Evolutionary conservation across 2,113 vertebrate species (phyloP).

Genomic region (Conger conger): DNA sequence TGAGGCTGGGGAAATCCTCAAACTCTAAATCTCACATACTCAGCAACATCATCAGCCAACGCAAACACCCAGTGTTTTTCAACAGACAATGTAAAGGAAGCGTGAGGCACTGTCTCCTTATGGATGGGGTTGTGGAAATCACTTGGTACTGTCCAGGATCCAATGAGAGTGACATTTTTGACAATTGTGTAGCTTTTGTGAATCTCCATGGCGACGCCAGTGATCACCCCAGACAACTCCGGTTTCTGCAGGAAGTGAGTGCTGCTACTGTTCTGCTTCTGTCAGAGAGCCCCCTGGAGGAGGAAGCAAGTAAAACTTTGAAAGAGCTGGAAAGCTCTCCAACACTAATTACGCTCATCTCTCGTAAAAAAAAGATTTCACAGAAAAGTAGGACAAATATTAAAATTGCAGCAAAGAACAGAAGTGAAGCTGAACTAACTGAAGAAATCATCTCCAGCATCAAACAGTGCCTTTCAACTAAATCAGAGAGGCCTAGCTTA

Average conservation of each 20-base stretch:
- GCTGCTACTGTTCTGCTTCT: slow-evolving; percentile 56
- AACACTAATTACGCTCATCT: slow-evolving; percentile 45
- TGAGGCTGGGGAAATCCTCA: neutral
- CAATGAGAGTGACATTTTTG: slow-evolving; percentile 41
- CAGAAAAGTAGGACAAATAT: neutral
- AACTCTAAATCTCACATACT: neutral
- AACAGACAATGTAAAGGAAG: slow-evolving; percentile 39
- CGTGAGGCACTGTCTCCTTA: slow-evolving; percentile 45
- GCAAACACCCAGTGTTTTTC: neutral
- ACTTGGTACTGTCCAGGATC: slow-evolving; percentile 58
- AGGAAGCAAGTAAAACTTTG: slow-evolving; percentile 40
- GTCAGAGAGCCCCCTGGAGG: slow-evolving; percentile 41
- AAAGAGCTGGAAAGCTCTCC: slow-evolving; percentile 14
- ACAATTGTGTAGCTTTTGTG: slow-evolving; percentile 49
- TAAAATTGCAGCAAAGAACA: slow-evolving; percentile 34
- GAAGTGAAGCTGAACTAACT: neutral
- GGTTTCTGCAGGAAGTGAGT: slow-evolving; percentile 45
- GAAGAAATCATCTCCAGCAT: neutral
- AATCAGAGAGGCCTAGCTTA: neutral
- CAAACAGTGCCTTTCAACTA: slow-evolving; percentile 23
- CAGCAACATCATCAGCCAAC: neutral
- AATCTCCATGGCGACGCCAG: slow-evolving; percentile 60
- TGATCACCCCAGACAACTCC: slow-evolving; percentile 34
- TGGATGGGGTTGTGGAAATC: slow-evolving; percentile 56
- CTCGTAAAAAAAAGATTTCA: slow-evolving; percentile 33